Conservation (phyloP, 2,888 invertebrate species). For the Drosophila robusta region DNA sequence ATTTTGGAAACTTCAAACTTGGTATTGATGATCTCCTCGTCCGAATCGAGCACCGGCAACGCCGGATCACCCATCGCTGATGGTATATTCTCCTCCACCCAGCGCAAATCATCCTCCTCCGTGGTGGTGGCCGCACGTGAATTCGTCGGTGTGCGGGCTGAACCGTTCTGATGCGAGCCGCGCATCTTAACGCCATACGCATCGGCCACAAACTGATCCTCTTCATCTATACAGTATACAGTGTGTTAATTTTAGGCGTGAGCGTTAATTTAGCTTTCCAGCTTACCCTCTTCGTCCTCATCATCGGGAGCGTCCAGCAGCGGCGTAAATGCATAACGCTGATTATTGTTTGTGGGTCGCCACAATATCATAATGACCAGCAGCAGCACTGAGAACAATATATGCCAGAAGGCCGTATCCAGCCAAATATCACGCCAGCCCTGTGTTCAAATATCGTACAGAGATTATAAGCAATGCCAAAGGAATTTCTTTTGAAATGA, state of each 20-base stretch:
- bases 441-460: constrained; percentile 82
- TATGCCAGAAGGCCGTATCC: constrained; percentile 98
- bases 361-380: constrained; percentile 97
- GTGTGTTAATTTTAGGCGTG: background rate
- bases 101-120: constrained; percentile 92
- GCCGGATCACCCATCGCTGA: constrained; percentile 90
- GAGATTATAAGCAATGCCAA: background rate
- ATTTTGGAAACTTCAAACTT: constrained; percentile 95
- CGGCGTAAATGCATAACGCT: constrained; percentile 97
- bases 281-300: constrained; percentile 88
- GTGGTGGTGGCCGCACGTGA: constrained; percentile 84
- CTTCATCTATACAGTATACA: constrained; percentile 87
- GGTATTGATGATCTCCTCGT: constrained; percentile 93
- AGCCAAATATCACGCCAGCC: constrained; percentile 97
- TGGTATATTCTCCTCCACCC: constrained; percentile 98
- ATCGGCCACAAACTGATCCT: constrained; percentile 94
- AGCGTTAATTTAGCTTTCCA: too few relatives aligned
- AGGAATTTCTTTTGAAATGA: background rate
- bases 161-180: constrained; percentile 85
- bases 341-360: constrained; percentile 98
- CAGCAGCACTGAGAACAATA: constrained; percentile 94
- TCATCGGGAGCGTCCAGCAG: constrained; percentile 93
- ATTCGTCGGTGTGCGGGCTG: constrained; percentile 82
- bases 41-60: constrained; percentile 89
- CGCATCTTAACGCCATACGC: constrained; percentile 94